Conservation (phyloP, 1,140 invertebrate genomes). For the Cydia fagiglandana region DNA sequence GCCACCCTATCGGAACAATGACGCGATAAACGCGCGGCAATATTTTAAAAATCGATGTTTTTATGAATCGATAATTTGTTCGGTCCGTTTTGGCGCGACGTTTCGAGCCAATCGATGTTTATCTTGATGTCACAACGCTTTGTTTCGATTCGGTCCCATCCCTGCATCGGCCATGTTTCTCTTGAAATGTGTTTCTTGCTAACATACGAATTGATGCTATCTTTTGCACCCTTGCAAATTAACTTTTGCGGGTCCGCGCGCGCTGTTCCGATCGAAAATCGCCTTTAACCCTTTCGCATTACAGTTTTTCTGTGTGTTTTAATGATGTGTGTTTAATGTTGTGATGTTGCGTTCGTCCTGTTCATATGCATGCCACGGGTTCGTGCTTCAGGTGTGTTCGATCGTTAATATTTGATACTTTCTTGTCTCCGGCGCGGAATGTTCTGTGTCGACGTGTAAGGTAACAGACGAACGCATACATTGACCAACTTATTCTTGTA, state of each 20-base stretch:
- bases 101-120: conserved; percentile 74
- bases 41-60: conserved; percentile 78
- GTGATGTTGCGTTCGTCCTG: conserved; percentile 47
- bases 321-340: conserved; percentile 36
- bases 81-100: conserved; percentile 73
- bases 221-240: conserved; percentile 58
- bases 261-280: conserved; percentile 43
- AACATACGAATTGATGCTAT: conserved; percentile 73
- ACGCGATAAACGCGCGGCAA: conserved; percentile 67
- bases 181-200: conserved; percentile 77
- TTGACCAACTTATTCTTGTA: not conserved
- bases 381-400: conserved; percentile 71
- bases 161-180: conserved; percentile 67
- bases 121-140: conserved; percentile 76
- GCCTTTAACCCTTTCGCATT: conserved; percentile 39
- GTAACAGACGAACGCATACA: conserved; percentile 10
- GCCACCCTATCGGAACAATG: conserved; percentile 69
- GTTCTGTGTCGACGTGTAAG: conserved; percentile 38
- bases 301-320: conserved; percentile 39
- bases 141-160: conserved; percentile 71
- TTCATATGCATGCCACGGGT: conserved; percentile 66
- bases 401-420: conserved; percentile 77
- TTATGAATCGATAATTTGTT: conserved; percentile 79
- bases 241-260: conserved; percentile 43
- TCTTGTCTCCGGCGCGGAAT: conserved; percentile 62